Conservation (phyloP, 2,888 invertebrate species). For the Spisula solida region DNA sequence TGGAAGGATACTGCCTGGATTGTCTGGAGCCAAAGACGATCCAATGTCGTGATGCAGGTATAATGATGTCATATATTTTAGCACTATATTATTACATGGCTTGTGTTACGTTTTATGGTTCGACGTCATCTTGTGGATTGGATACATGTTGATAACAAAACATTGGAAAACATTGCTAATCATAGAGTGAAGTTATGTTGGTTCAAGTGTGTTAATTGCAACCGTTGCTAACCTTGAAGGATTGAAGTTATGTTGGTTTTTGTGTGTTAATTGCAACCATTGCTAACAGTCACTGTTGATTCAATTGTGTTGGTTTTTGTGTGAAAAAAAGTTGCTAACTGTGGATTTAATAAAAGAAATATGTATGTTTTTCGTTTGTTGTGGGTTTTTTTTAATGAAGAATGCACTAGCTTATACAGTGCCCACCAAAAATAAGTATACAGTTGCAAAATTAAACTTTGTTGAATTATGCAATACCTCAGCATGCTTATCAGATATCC, state of each 20-base stretch:
- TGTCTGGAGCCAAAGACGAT: conserved; percentile 39
- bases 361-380: neutral
- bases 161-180: neutral
- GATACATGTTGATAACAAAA: neutral
- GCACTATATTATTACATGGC: neutral
- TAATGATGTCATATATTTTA: conserved; percentile 1
- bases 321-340: neutral
- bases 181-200: neutral
- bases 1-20: conserved; percentile 39
- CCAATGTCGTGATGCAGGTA: conserved; percentile 61
- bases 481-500: too few species aligned
- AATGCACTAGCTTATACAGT: too few species aligned
- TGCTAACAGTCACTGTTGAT: too few species aligned
- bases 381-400: too few species aligned
- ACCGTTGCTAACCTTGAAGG: too few species aligned
- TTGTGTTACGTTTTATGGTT: too few species aligned
- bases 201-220: too few species aligned
- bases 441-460: too few species aligned
- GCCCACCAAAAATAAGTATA: too few species aligned
- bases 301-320: neutral
- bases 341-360: neutral
- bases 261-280: neutral
- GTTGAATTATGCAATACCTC: too few species aligned
- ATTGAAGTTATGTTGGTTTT: neutral
- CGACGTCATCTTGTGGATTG: neutral